Conservation (phyloP, 2,888 invertebrate genomes). For the Carterocephalus palaemon region DNA sequence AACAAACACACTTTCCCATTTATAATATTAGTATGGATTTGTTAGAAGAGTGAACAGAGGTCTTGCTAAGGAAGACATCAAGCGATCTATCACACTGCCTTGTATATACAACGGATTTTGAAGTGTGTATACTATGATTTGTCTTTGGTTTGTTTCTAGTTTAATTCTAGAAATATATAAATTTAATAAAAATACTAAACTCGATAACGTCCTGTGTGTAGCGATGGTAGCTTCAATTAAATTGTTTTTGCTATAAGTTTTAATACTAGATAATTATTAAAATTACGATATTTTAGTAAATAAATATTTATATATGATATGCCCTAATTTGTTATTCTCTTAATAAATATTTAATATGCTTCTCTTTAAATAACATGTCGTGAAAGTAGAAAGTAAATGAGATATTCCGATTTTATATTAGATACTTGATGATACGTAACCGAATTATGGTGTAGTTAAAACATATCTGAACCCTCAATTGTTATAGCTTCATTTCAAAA, state of each 20-base stretch:
- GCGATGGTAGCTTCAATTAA: conserved; percentile 14
- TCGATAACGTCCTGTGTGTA: conserved; percentile 17
- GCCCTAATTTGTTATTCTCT: conserved; percentile 12
- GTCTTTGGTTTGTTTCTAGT: too few relatives aligned
- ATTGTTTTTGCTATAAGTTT: conserved; percentile 12
- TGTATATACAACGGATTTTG: conserved; percentile 11
- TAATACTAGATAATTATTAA: conserved; percentile 7
- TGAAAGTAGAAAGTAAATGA: background rate
- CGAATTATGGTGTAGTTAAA: conserved; percentile 6
- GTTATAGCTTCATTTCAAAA: too few relatives aligned
- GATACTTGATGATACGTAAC: conserved; percentile 4
- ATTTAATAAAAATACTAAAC: background rate
- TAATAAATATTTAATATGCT: conserved; percentile 1
- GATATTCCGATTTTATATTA: conserved; percentile 3
- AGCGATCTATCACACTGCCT: conserved; percentile 14
- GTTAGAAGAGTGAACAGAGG: conserved; percentile 5
- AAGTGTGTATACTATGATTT: conserved; percentile 2
- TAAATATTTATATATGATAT: conserved; percentile 16
- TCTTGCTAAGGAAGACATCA: conserved; percentile 8
- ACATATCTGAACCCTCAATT: background rate
- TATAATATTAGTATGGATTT: too few relatives aligned
- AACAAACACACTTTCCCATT: too few relatives aligned
- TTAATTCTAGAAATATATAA: conserved; percentile 16
- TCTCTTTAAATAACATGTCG: background rate
- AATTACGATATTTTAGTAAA: conserved; percentile 16